Evolutionary conservation across 2,113 vertebrate species (phyloP), one percentile per base, ranked within the genome.

Genomic region (Hippocampus mohnikei): DNA sequence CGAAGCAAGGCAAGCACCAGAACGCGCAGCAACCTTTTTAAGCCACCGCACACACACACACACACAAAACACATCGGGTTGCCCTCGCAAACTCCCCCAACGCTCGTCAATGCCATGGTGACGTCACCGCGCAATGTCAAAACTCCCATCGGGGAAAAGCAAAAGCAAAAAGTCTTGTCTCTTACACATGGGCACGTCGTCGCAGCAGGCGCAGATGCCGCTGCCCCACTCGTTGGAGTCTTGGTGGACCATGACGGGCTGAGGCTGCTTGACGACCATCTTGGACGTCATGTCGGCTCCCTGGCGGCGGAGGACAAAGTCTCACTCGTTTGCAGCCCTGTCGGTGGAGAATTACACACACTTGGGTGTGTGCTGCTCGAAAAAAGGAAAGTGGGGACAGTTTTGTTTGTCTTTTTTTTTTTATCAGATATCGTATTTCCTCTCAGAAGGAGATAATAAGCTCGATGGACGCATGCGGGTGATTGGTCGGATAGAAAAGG

Each of bases 1-100:
- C 84, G 21, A 89, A 91, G 73, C 92, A 93, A 8, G 91, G 89
- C 8, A 42, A 80, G 37, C 91, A 92, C 89, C 91, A 93, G 73
- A 87, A 91, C 0, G 72, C 88, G 8, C 78, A 90, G 48, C 91
- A 93, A 70, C 92, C 91, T 93, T 0, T 20, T 61, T 0, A 68
- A 2, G 48, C 13, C 21, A n/a, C 4, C 13, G 12, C 9, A 42
- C 41, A 42, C 7, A 42, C 41, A 42, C 5, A 44, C 42, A 13
- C 10, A 44, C 42, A 25, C 9, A 52, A 67, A 0, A 62, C 9
- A 18, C 13, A 48, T 1, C 9, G 9, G 9, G 7, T 55, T 21
- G 8, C 20, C 3, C 46, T 16, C 4, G 16, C 3, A 4, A 50
- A 13, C 5, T 15, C 5, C 5, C 11, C 5, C 11, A 13, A 50